Conservation (phyloP, 1,140 invertebrate genomes). For the Diuraphis noxia region DNA sequence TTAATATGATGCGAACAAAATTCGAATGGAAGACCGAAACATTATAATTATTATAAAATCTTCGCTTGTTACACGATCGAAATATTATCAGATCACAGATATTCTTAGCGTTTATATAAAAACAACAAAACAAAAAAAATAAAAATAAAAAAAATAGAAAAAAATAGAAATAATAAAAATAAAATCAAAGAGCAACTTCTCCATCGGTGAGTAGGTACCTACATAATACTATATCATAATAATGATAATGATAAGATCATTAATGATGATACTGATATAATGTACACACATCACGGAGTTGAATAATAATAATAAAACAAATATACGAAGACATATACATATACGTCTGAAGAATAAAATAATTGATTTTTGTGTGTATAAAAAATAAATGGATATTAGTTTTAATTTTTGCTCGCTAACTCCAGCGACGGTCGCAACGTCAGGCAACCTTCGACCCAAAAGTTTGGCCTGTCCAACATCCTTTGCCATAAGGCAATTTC, state of each 20-base stretch:
- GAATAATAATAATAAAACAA: not conserved
- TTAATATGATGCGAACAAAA: conserved; percentile 14
- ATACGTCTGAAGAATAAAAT: conserved; percentile 22
- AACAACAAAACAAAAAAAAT: conserved; percentile 16
- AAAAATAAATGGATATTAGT: not conserved
- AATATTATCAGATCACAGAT: conserved; percentile 46
- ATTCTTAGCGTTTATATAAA: conserved; percentile 34
- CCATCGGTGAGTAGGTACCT: not conserved
- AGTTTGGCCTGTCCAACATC: conserved; percentile 90
- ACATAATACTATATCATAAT: not conserved
- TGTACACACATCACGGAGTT: not conserved
- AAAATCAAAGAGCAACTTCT: not conserved
- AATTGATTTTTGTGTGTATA: not conserved
- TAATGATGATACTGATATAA: not conserved
- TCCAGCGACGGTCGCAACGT: conserved; percentile 79
- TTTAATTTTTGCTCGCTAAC: conserved; percentile 55
- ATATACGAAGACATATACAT: not conserved
- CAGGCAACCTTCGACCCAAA: conserved; percentile 92
- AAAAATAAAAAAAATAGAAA: conserved; percentile 23
- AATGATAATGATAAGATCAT: not conserved
- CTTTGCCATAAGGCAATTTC: conserved; percentile 90
- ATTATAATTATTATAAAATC: not conserved
- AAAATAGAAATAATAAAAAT: not conserved
- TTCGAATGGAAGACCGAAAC: not conserved
- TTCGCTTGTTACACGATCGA: conserved; percentile 26